Base-by-base conservation (phyloP, 23 tunicate species). In the Botrylloides violaceus region DNA sequence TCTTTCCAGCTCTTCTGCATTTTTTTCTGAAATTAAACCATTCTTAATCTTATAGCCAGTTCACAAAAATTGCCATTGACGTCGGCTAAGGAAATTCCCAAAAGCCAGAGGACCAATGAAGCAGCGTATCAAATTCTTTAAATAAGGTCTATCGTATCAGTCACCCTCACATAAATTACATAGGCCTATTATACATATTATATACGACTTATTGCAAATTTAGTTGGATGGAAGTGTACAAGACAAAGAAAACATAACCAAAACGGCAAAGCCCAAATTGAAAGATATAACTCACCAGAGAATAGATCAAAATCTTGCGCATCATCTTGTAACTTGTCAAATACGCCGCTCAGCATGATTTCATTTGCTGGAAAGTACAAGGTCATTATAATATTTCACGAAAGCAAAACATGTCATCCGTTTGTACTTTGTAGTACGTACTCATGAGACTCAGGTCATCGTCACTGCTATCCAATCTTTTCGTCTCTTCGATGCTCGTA, bases 1-100 rank as follows among this genome's bases (percentile, higher is more conserved):
- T 4, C 58, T 53, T 68, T 68, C 74, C 25, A 68, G 57, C 28
- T 68, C 74, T 68, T 68, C 74, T 4, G 74, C 74, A 43, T 43
- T 43, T 22, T 68, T 68, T 12, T 68, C 74, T 68, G 24, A 12
- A 43, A 60, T 15, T 20, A 60, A n/a, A 25, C 15, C 65, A 60
- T n/a, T 18, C 22, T 24, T 15, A 60, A 60, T 18, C 30, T 60
- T 0, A 0, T n/a, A n/a, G n/a, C n/a, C n/a, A n/a, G n/a, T n/a
- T n/a, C n/a, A n/a, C n/a, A n/a, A n/a, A n/a, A n/a, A n/a, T n/a
- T n/a, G n/a, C n/a, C n/a, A n/a, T n/a, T n/a, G n/a, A n/a, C n/a
- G n/a, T n/a, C n/a, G n/a, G n/a, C 22, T 20, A n/a, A n/a, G 1
- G 65, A 60, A 24, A 60, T 60, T 21, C 0, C 65, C 0, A 15